Percentiles rank a stretch among this genome's conserved stretches.
phyloP scores from a whole-genome alignment of 1,140 invertebrate genomes.

The Periplaneta americana region DNA sequence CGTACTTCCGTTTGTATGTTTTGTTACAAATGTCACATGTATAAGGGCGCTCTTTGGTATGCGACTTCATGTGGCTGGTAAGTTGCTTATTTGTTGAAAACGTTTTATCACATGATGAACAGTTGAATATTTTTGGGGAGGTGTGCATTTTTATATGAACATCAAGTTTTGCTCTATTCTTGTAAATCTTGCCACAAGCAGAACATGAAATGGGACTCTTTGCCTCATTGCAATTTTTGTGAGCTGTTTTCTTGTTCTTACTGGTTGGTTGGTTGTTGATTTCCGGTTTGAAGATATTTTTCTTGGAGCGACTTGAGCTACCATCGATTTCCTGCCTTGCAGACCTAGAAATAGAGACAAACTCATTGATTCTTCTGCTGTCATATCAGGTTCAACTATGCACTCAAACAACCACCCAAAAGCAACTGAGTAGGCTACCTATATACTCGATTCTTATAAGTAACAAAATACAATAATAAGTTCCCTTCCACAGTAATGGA shows the following conservation, averaged over 20 bases:
- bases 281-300: neutral
- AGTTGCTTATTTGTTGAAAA: conserved; percentile 43
- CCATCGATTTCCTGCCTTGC: neutral
- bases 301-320: neutral
- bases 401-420: too few relatives aligned
- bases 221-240: neutral
- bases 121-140: neutral
- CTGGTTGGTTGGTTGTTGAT: neutral
- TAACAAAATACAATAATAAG: too few relatives aligned
- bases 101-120: conserved; percentile 24
- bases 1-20: conserved; percentile 40
- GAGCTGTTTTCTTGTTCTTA: neutral
- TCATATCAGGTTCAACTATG: too few relatives aligned
- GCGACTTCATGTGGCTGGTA: conserved; percentile 41
- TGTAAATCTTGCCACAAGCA: conserved; percentile 15
- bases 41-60: conserved; percentile 42
- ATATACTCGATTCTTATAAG: too few relatives aligned
- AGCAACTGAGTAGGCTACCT: too few relatives aligned
- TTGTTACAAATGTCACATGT: conserved; percentile 41
- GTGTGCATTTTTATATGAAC: neutral
- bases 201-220: conserved; percentile 32
- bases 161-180: neutral
- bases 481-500: too few relatives aligned
- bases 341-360: neutral
- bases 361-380: neutral